Conservation (phyloP, 2,113 vertebrate genomes). For the Xiphophorus hellerii region DNA sequence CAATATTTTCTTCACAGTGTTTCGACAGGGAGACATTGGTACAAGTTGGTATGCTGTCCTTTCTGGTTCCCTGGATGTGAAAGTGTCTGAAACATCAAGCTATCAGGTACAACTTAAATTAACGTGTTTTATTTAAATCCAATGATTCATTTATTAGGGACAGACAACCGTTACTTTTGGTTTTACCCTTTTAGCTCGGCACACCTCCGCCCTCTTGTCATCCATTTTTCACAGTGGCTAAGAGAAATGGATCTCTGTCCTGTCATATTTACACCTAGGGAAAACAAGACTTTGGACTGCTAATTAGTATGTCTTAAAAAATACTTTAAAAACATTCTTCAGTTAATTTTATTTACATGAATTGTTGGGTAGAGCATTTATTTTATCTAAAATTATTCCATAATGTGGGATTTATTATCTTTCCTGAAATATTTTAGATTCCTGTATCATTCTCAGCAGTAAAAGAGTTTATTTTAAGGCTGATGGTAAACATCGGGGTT, state of each 20-base stretch:
- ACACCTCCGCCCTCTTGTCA: background rate
- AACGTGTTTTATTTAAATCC: background rate
- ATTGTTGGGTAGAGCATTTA: too few relatives aligned
- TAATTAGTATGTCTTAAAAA: too few relatives aligned
- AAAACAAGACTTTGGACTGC: too few relatives aligned
- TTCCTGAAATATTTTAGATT: too few relatives aligned
- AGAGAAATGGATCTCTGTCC: background rate
- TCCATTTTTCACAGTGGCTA: background rate
- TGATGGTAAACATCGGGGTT: too few relatives aligned
- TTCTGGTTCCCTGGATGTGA: slow-evolving; percentile 96
- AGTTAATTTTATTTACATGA: too few relatives aligned
- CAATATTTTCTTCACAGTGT: slow-evolving; percentile 81
- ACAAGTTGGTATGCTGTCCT: slow-evolving; percentile 97
- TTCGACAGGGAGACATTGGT: slow-evolving; percentile 97
- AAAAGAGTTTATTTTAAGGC: too few relatives aligned
- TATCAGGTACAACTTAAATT: slow-evolving; percentile 84
- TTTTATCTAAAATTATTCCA: too few relatives aligned
- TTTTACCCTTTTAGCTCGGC: background rate
- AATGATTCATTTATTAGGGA: background rate
- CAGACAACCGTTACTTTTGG: background rate
- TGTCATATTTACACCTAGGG: background rate
- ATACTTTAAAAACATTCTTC: too few relatives aligned
- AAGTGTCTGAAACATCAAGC: slow-evolving; percentile 94
- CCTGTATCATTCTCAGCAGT: too few relatives aligned
- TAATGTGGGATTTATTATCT: too few relatives aligned